These are phyloP conservation scores for Ariopsis seemanni DNA, from an alignment of 2,113 vertebrate species.

Conservation along the genomic window DNA sequence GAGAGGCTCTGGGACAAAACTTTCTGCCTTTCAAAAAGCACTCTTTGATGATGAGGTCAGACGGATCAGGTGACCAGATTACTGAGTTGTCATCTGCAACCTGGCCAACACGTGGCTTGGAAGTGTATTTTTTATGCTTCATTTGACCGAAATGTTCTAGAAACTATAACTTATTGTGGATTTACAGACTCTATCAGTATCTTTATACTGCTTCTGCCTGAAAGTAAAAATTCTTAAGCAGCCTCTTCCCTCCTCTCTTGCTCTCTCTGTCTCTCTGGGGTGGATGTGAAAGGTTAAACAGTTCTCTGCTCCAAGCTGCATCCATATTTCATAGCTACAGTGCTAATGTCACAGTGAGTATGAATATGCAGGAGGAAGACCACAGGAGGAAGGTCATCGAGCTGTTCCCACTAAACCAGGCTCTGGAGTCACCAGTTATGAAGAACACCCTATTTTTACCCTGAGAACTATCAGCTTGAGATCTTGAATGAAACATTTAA, in stretches of 20 bases:
- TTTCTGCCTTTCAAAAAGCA: not conserved
- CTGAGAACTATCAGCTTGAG: not conserved
- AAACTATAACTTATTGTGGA: not conserved
- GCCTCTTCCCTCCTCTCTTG: not conserved
- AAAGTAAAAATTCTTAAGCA: not conserved
- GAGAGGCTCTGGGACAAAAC: not conserved
- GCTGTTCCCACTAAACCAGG: constrained; percentile 28
- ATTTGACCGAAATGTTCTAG: not conserved
- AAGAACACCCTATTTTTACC: not conserved
- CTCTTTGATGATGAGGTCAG: constrained; percentile 12
- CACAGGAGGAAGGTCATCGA: constrained; percentile 52
- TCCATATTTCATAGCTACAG: constrained; percentile 63
- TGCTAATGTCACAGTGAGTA: constrained; percentile 55
- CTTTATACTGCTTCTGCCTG: not conserved
- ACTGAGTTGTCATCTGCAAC: not conserved
- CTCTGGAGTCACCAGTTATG: not conserved
- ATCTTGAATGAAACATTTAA: too few relatives aligned
- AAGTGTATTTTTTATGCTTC: not conserved
- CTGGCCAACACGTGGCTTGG: not conserved
- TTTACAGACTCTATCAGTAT: not conserved
- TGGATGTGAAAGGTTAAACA: constrained; percentile 54
- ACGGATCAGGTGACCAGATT: constrained; percentile 15
- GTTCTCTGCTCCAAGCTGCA: constrained; percentile 47
- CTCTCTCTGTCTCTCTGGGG: constrained; percentile 29
- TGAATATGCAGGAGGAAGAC: constrained; percentile 55